Evolutionary conservation across 2,797 vertebrate genomes (phyloP), one percentile per base, ranked within the genome.

Genomic region (Hydrophis major): DNA sequence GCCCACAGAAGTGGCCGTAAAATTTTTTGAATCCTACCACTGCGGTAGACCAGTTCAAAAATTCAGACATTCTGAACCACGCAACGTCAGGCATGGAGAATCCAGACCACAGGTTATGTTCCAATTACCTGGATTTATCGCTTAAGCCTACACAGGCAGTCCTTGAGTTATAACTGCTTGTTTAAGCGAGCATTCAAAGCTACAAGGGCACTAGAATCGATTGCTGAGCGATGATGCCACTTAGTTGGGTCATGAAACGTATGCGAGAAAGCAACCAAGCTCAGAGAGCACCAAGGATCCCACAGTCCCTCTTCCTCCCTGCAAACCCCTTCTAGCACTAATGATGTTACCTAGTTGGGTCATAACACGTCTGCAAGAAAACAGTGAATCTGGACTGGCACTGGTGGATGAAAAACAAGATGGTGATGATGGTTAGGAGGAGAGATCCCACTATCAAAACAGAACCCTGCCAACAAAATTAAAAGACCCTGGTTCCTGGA

Each of bases 321-420:
- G 2, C 4, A 56, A 56, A 14, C 14, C 56, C 56, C 20, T 60
- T 3, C 59, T 60, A 60, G 6, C 59, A 60, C 7, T 25, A 22
- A 61, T 61, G 22, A 61, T 25, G 25, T 25, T 57, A 57, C 57
- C 18, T 22, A 59, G 59, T 59, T 59, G 59, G 59, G 59, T 7
- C 25, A 61, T 61, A 25, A 61, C 27, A 27, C 3, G 1, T 12
- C 60, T 28, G 10, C 25, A 61, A 27, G 60, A 10, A 61, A 61
- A 61, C 8, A 3, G 11, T 2, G 25, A 61, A 27, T 10, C 25
- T 61, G 2, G 53, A 89, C 92, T 95, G 95, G 56, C 94, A 94
- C 86, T 92, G 91, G 94, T 16, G 55, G 91, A 95, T 91, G 94
- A 92, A 94, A 96, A 91, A 92, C 53, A 93, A 90, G 93, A 37